These are phyloP conservation scores for Rosalia funebris DNA, from an alignment of 2,888 invertebrate species.

Conservation along the genomic window DNA sequence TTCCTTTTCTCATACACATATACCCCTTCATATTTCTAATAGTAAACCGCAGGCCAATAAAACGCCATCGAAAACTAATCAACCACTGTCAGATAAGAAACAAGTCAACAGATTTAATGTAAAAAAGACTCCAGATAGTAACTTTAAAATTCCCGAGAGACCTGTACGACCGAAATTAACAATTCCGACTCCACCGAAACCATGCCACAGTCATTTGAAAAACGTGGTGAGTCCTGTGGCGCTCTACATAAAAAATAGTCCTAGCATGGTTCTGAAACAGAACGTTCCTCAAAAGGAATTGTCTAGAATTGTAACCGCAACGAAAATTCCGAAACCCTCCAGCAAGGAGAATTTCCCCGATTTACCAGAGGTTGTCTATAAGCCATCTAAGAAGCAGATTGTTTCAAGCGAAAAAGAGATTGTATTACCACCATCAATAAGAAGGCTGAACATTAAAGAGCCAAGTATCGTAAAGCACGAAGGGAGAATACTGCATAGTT, in stretches of 20 bases:
- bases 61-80: not conserved
- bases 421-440: conserved; percentile 8
- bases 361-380: conserved; percentile 14
- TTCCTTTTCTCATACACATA: not conserved
- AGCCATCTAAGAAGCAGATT: conserved; percentile 11
- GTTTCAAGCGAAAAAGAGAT: conserved; percentile 2
- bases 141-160: conserved; percentile 9
- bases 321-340: not conserved
- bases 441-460: conserved; percentile 12
- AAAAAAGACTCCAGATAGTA: not conserved
- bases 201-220: conserved; percentile 10
- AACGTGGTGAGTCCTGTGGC: conserved; percentile 36
- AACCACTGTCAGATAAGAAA: not conserved
- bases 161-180: not conserved
- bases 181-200: conserved; percentile 1
- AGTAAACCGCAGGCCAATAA: not conserved
- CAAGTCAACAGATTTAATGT: not conserved
- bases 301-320: not conserved
- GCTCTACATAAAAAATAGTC: conserved; percentile 37
- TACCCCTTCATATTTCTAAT: not conserved
- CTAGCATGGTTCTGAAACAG: conserved; percentile 25
- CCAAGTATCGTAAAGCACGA: conserved; percentile 8
- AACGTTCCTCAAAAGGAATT: conserved; percentile 19
- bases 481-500: not conserved
- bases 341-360: conserved; percentile 6